These are phyloP conservation scores for Geotrypetes seraphini DNA, from an alignment of 2,797 vertebrate species.

Conservation along the genomic window DNA sequence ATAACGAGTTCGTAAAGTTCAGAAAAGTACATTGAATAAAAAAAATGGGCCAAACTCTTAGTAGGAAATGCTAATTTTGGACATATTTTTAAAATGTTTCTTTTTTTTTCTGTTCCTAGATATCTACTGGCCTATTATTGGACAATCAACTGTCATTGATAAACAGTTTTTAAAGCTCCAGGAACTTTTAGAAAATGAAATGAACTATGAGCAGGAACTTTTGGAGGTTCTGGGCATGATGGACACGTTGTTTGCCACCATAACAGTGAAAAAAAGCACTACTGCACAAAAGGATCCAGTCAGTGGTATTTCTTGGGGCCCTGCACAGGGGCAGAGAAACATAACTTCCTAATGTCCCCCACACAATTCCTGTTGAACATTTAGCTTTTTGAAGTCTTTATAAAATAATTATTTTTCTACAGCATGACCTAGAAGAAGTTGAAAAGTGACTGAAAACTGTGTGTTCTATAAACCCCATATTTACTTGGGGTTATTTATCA, in stretches of 20 bases:
- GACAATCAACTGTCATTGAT: slow-evolving; percentile 77
- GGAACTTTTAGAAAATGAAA: slow-evolving; percentile 75
- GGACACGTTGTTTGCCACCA: slow-evolving; percentile 85
- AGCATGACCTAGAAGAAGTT: too few relatives aligned
- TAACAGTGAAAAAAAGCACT: slow-evolving; percentile 56
- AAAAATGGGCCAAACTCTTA: too few relatives aligned
- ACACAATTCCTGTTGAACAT: neutral
- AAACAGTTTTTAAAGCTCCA: slow-evolving; percentile 77
- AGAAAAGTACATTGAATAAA: too few relatives aligned
- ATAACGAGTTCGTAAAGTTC: too few relatives aligned
- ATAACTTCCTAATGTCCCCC: neutral
- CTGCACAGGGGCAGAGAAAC: slow-evolving; percentile 2
- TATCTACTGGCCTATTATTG: slow-evolving; percentile 75
- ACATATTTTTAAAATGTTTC: slow-evolving; percentile 4
- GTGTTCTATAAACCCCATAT: too few relatives aligned
- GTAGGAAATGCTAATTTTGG: too few relatives aligned
- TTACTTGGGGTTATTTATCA: too few relatives aligned
- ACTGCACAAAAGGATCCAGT: slow-evolving; percentile 24
- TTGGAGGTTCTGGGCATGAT: slow-evolving; percentile 91
- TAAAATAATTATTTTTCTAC: slow-evolving; percentile 1
- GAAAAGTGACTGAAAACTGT: slow-evolving; percentile 3
- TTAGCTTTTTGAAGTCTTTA: slow-evolving; percentile 1
- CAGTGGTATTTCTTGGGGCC: slow-evolving; percentile 39
- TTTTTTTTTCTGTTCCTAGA: slow-evolving; percentile 47
- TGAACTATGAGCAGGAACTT: slow-evolving; percentile 80